Evolutionary conservation across 2,888 invertebrate species (phyloP), one percentile per base, ranked within the genome.

Genomic region (Drosophila paracracens): DNA sequence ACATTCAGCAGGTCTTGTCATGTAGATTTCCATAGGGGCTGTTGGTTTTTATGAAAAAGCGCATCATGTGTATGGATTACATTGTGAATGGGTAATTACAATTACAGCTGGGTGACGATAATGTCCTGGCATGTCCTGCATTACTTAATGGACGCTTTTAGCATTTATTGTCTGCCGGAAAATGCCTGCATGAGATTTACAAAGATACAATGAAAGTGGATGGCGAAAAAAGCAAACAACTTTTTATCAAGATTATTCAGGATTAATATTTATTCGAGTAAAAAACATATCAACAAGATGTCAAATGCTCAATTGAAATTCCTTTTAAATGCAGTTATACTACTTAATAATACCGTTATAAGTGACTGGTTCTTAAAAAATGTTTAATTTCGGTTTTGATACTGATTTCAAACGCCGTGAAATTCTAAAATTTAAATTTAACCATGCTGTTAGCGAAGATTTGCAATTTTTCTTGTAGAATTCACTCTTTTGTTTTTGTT

Each of bases 81-180:
- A 33, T 53, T 38, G 11, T 25, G 29, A 27, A n/a, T 43, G 65
- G 48, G 54, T 56, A 70, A 78, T 79, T 70, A 59, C 73, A 74
- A 54, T 67, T 53, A 62, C 53, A 67, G 66, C 21, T 59, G 67
- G 52, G 50, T 61, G 59, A 29, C 38, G 66, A 72, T 79, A 79
- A 79, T 79, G 69, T 52, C 51, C 63, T 33, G 61, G 59, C 71
- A 63, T 60, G 75, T 36, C 40, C 51, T 36, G n/a, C 54, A 57
- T 53, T 76, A 51, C 58, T 60, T 76, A 72, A 71, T 67, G 56
- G 68, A 64, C 50, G 56, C 33, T 35, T 60, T 60, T 67, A 33
- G 46, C 31, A 61, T 60, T 64, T 58, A 70, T 65, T 74, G 56
- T 51, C 53, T 43, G 35, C 29, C 31, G 25, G 27, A 51, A 50